A percentile compares a stretch with the other conserved stretches of the same genome.
phyloP scores from a whole-genome alignment of 2,888 invertebrate genomes.

The Lissocephala sabroskyi region DNA sequence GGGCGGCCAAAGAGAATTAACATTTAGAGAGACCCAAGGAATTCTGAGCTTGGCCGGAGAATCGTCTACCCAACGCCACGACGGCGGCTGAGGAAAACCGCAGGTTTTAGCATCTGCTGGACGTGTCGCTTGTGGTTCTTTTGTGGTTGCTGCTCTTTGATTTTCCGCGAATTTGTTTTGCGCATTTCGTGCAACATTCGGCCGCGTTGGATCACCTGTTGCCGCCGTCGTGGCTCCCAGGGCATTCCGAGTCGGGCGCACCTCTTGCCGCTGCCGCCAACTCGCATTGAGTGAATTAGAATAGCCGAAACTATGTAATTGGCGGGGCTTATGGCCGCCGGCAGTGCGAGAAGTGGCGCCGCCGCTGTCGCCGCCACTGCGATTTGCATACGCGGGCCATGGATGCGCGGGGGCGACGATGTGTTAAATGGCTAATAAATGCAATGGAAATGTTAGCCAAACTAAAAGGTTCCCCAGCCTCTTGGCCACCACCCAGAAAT shows the following conservation, averaged over 20 bases:
- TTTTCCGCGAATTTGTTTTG: constrained; percentile 53
- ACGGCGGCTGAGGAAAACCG: no score
- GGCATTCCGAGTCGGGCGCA: constrained; percentile 43
- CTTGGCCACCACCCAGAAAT: no score
- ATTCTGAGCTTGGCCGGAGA: no score
- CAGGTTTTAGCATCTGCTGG: no score
- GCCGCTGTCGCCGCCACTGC: constrained; percentile 10
- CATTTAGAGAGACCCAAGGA: constrained; percentile 39
- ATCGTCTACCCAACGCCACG: no score
- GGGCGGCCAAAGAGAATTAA: constrained; percentile 34
- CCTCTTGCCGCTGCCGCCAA: constrained; percentile 42
- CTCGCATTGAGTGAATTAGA: constrained; percentile 62
- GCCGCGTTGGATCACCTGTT: constrained; percentile 51
- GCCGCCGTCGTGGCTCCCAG: constrained; percentile 26
- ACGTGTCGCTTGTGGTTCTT: not conserved
- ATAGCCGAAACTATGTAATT: constrained; percentile 57
- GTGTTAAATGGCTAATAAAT: no score
- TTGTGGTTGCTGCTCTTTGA: constrained; percentile 21
- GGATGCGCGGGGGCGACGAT: not conserved
- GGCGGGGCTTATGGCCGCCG: constrained; percentile 46
- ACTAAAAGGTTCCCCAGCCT: no score
- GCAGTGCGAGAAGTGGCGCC: constrained; percentile 30
- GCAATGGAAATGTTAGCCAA: no score
- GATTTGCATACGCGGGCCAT: constrained; percentile 27
- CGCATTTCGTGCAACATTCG: constrained; percentile 55